A percentile compares a stretch with the other conserved stretches of the same genome.
Conservation (phyloP, 2,888 invertebrate genomes). For the Endomychus coccineus region DNA sequence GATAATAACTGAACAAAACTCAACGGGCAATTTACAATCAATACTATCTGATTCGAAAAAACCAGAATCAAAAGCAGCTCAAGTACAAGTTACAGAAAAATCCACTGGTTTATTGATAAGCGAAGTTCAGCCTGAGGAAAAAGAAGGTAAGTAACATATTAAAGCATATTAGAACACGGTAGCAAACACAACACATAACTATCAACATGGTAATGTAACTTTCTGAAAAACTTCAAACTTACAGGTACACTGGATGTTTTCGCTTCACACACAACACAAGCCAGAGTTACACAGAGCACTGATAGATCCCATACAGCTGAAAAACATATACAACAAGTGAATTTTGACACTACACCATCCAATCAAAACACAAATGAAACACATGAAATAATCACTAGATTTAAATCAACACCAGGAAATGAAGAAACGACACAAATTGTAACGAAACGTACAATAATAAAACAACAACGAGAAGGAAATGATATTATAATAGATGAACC, state of each 20-base stretch:
- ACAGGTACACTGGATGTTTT: slow-evolving; percentile 42
- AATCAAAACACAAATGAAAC: slow-evolving; percentile 44
- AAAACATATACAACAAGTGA: slow-evolving; percentile 37
- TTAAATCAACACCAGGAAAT: slow-evolving; percentile 47
- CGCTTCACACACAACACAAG: slow-evolving; percentile 40
- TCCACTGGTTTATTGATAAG: slow-evolving; percentile 42
- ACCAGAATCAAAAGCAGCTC: slow-evolving; percentile 44
- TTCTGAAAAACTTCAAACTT: slow-evolving; percentile 24
- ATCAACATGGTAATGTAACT: slow-evolving; percentile 12
- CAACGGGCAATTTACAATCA: slow-evolving; percentile 46
- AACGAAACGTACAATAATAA: slow-evolving; percentile 51
- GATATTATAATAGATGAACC: slow-evolving; percentile 6
- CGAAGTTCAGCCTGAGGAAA: slow-evolving; percentile 45
- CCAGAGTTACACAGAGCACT: slow-evolving; percentile 38
- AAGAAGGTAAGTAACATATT: slow-evolving; percentile 44
- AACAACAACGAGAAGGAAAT: slow-evolving; percentile 28
- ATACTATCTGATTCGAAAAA: slow-evolving; percentile 40
- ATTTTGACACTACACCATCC: slow-evolving; percentile 26
- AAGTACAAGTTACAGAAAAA: slow-evolving; percentile 37
- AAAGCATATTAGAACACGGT: too few relatives aligned
- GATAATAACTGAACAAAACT: slow-evolving; percentile 45
- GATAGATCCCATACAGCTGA: slow-evolving; percentile 34
- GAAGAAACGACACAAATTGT: slow-evolving; percentile 50
- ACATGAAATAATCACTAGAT: slow-evolving; percentile 55
- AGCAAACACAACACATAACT: slow-evolving; percentile 5